Conservation (phyloP, 2,888 invertebrate genomes). For the Eristalis pertinax region DNA sequence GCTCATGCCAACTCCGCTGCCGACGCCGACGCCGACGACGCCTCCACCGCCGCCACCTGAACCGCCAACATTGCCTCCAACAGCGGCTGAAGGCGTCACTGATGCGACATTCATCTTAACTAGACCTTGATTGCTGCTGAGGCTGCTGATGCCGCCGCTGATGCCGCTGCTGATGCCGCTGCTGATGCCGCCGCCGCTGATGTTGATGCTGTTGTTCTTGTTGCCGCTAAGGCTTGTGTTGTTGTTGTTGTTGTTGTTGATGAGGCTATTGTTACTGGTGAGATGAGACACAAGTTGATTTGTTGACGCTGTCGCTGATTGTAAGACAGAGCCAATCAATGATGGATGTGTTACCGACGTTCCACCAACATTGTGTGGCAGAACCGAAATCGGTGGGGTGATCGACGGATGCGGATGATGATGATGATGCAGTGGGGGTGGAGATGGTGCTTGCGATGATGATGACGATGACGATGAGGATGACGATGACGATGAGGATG, state of each 20-base stretch:
- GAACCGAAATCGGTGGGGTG: conserved; percentile 57
- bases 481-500: conserved; percentile 62
- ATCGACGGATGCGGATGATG: conserved; percentile 44
- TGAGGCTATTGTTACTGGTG: conserved; percentile 6
- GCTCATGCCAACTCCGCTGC: no score
- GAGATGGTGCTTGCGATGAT: conserved; percentile 60
- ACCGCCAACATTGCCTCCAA: conserved; percentile 26
- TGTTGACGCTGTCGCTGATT: conserved; percentile 48
- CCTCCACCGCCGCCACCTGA: background rate
- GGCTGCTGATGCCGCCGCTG: background rate
- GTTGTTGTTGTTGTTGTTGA: background rate
- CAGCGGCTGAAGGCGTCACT: background rate
- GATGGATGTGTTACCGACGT: conserved; percentile 60
- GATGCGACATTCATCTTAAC: conserved; percentile 62
- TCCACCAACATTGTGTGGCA: conserved; percentile 57
- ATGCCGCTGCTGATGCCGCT: background rate
- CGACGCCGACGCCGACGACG: background rate
- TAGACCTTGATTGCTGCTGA: conserved; percentile 28
- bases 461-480: conserved; percentile 60
- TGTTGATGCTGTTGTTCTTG: background rate
- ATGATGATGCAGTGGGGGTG: conserved; percentile 64
- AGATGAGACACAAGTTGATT: conserved; percentile 51
- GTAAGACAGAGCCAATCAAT: conserved; percentile 56
- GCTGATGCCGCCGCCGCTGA: background rate
- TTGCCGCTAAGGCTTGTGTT: conserved; percentile 12